Evolutionary conservation across 2,888 invertebrate genomes (phyloP), one percentile per base, ranked within the genome.

Genomic region (Zygogramma bicolorata): DNA sequence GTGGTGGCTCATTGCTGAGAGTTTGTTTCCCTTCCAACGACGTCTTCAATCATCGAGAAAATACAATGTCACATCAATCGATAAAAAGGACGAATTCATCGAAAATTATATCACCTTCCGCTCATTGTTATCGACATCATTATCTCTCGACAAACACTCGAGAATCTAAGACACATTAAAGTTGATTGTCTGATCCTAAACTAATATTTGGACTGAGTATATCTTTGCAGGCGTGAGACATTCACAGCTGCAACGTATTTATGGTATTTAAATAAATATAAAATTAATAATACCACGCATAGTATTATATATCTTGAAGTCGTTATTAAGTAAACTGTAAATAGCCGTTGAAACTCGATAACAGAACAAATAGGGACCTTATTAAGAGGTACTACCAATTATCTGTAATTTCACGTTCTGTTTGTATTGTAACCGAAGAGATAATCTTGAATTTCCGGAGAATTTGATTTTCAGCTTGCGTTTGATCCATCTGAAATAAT

Each of bases 171-270:
- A 77, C 74, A 78, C 75, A 79, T 80, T 79, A 79, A 79, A 71
- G 80, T 70, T 77, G 81, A 81, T 81, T 81, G 81, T 81, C 78
- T 77, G 75, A 76, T 75, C 81, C 81, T 82, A 81, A 81, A 80
- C 76, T 76, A 83, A 83, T 83, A 83, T 83, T 83, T 83, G 81
- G 79, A 77, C 70, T 81, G 77, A 77, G 70, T 80, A 80, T 81
- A 83, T 79, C 79, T 79, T 76, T 75, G 79, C 79, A 80, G 79
- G 79, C 81, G 81, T 80, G 81, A 78, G 79, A 79, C 71, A 75
- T 71, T 73, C 78, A 79, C 82, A 82, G 81, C 81, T 82, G 81
- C 80, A 79, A 73, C 75, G 74, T 79, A 80, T 80, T 79, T 81
- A 80, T 77, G 79, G 75, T 75, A 80, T 81, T 80, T 79, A 79